Evolutionary conservation across 2,113 vertebrate species (phyloP).

Genomic region (Coturnix japonica): DNA sequence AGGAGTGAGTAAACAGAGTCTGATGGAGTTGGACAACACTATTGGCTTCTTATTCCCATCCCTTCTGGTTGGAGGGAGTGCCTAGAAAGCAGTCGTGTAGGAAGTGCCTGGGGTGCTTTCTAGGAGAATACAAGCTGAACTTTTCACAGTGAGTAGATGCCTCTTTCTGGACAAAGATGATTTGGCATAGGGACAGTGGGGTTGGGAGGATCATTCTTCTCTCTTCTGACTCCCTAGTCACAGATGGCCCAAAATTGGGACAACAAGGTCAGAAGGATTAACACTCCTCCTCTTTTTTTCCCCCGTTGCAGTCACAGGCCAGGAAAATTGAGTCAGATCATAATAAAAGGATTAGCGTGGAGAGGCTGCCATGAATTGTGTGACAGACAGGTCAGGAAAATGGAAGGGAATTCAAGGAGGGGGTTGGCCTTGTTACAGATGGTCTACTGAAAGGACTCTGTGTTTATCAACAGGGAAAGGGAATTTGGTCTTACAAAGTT

Average conservation of each 20-base stretch:
- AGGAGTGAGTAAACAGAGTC: background rate
- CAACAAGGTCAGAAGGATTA: slow-evolving; percentile 55
- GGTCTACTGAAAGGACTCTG: background rate
- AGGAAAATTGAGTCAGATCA: slow-evolving; percentile 56
- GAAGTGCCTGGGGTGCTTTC: background rate
- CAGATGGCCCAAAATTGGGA: slow-evolving; percentile 48
- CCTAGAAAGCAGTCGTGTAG: background rate
- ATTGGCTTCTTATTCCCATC: background rate
- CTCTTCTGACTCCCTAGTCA: slow-evolving; percentile 17
- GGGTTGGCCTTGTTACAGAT: slow-evolving; percentile 3
- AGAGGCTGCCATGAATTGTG: background rate
- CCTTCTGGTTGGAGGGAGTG: background rate
- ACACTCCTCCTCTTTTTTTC: background rate
- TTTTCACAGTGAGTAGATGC: background rate
- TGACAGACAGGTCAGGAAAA: slow-evolving; percentile 49
- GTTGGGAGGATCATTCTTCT: slow-evolving; percentile 21
- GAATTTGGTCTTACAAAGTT: slow-evolving; percentile 9
- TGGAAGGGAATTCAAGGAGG: background rate
- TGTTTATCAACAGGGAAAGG: slow-evolving; percentile 16
- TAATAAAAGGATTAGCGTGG: slow-evolving; percentile 65
- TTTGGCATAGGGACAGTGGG: background rate
- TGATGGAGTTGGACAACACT: background rate
- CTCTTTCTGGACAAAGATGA: background rate
- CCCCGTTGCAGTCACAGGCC: slow-evolving; percentile 12
- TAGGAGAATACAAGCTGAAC: background rate